These are phyloP conservation scores for Seladonia tumulorum DNA, from an alignment of 2,888 invertebrate genomes.

Conservation along the genomic window DNA sequence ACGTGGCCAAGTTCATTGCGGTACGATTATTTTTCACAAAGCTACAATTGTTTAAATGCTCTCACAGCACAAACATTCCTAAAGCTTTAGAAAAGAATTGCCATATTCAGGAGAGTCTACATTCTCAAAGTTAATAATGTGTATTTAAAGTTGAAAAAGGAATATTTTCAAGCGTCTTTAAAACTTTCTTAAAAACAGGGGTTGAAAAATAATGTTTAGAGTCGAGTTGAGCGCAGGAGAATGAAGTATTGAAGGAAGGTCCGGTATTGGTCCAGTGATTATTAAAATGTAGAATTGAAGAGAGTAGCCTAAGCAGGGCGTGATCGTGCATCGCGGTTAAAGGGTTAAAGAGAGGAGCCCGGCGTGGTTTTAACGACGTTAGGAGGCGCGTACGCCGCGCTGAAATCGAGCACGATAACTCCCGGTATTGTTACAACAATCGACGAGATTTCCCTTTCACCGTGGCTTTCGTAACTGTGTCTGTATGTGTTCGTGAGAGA, in stretches of 20 bases:
- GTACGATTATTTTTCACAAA: too few species aligned
- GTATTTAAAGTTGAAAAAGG: too few species aligned
- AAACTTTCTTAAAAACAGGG: background rate
- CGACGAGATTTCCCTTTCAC: slow-evolving; percentile 71
- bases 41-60: too few species aligned
- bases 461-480: slow-evolving; percentile 59
- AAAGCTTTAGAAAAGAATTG: too few species aligned
- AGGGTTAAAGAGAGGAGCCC: slow-evolving; percentile 6
- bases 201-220: background rate
- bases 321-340: background rate
- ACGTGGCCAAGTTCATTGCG: too few species aligned
- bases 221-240: too few species aligned
- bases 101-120: too few species aligned
- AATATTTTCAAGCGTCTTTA: too few species aligned
- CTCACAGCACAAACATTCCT: too few species aligned
- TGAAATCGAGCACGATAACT: slow-evolving; percentile 52
- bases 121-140: too few species aligned
- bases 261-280: background rate
- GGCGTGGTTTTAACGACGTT: slow-evolving; percentile 16
- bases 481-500: background rate
- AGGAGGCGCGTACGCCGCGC: slow-evolving; percentile 20
- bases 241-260: too few species aligned
- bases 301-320: background rate
- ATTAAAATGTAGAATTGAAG: background rate
- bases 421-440: slow-evolving; percentile 60